Conservation (phyloP, 2,797 vertebrate genomes). For the Tenualosa ilisha region DNA sequence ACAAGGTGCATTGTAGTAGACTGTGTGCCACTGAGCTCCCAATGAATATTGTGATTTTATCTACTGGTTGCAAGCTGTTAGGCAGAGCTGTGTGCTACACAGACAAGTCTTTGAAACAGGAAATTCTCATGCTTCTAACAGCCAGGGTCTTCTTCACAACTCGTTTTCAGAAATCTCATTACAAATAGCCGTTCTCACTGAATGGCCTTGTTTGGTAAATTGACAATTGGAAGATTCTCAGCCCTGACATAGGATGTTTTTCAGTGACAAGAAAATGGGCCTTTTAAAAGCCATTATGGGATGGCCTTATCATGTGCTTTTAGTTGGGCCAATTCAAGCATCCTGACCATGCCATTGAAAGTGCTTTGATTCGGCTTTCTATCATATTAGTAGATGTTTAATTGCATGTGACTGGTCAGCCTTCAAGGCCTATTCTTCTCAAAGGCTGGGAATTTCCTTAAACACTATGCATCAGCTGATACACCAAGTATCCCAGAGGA, state of each 20-base stretch:
- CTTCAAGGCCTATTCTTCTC: neutral
- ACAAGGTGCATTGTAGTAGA: constrained; percentile 14
- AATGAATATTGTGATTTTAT: constrained; percentile 9
- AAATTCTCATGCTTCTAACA: constrained; percentile 28
- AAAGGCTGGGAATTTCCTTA: constrained; percentile 5
- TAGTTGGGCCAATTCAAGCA: constrained; percentile 13
- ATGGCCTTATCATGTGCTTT: neutral
- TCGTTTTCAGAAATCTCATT: constrained; percentile 33
- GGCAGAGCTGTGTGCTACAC: neutral
- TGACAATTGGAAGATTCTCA: constrained; percentile 35
- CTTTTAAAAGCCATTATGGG: neutral
- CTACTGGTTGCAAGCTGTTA: neutral
- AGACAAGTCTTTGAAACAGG: neutral
- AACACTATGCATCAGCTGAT: neutral
- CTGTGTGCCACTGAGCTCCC: neutral
- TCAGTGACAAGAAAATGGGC: constrained; percentile 30
- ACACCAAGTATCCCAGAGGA: neutral
- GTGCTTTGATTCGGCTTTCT: neutral
- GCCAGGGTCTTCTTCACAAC: neutral
- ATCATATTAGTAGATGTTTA: constrained; percentile 22
- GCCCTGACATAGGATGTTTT: constrained; percentile 19
- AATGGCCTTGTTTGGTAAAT: constrained; percentile 1
- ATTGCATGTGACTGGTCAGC: constrained; percentile 13
- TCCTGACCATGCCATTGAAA: constrained; percentile 14
- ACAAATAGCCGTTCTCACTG: constrained; percentile 28